Evolutionary conservation across 2,888 invertebrate genomes (phyloP).

Genomic region (Galerucella calmariensis): DNA sequence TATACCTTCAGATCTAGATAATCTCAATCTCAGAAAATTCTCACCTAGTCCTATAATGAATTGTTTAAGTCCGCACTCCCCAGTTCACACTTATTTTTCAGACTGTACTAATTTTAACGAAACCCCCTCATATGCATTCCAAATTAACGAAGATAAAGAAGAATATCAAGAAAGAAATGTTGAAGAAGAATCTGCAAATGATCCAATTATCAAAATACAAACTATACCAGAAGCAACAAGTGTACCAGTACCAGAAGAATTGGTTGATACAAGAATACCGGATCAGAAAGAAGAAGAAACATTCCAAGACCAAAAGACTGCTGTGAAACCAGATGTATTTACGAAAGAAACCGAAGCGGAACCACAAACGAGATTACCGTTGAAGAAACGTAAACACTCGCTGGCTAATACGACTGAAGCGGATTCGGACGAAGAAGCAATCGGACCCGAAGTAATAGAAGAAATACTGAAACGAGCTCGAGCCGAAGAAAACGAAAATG

Average conservation of each 20-base stretch:
- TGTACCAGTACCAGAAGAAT: not conserved
- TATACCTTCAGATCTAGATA: slow-evolving; percentile 36
- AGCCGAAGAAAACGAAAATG: slow-evolving; percentile 39
- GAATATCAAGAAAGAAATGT: not conserved
- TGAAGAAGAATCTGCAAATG: not conserved
- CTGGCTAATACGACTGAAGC: slow-evolving; percentile 41
- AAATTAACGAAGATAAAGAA: slow-evolving; percentile 15
- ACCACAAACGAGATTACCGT: slow-evolving; percentile 54
- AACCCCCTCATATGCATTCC: not conserved
- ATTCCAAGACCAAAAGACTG: not conserved
- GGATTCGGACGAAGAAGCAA: slow-evolving; percentile 35
- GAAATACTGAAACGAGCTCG: slow-evolving; percentile 43
- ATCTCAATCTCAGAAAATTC: slow-evolving; percentile 38
- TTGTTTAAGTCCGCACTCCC: slow-evolving; percentile 36
- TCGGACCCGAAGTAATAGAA: slow-evolving; percentile 42
- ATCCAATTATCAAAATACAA: not conserved
- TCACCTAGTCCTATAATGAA: slow-evolving; percentile 40
- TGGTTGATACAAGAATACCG: not conserved
- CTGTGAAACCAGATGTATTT: not conserved
- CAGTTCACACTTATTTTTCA: slow-evolving; percentile 32
- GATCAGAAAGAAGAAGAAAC: slow-evolving; percentile 1
- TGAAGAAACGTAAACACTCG: slow-evolving; percentile 58
- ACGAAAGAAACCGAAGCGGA: slow-evolving; percentile 36
- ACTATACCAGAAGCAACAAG: not conserved
- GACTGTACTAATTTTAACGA: slow-evolving; percentile 16